phyloP scores from a whole-genome alignment of 2,888 invertebrate species.

The Tuberolachnus salignus region DNA sequence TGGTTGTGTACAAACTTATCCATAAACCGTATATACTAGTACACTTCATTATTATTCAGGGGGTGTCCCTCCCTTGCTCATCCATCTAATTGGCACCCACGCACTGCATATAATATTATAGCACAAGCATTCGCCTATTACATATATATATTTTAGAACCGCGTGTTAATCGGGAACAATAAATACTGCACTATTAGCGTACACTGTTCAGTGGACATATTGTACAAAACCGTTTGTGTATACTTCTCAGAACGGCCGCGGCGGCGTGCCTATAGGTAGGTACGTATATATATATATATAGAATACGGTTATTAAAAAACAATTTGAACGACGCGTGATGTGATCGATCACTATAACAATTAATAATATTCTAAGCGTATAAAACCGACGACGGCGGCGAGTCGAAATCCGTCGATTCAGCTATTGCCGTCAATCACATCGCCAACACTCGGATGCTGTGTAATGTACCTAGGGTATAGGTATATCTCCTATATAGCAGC shows the following conservation, averaged over 20 bases:
- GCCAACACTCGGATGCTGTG: not conserved
- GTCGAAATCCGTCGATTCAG: constrained; percentile 30
- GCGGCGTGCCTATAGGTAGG: not conserved
- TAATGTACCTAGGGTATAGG: not conserved
- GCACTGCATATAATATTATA: no score
- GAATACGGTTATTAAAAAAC: constrained; percentile 30
- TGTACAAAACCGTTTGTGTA: not conserved
- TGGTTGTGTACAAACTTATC: no score
- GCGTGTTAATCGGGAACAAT: constrained; percentile 11
- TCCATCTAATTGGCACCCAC: no score
- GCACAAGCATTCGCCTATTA: no score
- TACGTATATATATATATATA: no score
- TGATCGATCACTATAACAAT: not conserved
- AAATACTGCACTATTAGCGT: constrained; percentile 3
- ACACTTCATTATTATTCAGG: no score
- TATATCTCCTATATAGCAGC: not conserved
- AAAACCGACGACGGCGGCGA: not conserved
- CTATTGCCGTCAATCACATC: constrained; percentile 9
- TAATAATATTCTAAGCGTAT: not conserved
- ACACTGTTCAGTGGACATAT: no score
- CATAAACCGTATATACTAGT: no score
- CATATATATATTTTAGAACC: no score
- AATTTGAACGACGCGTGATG: not conserved
- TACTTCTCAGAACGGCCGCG: not conserved
- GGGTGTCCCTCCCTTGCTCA: no score